phyloP scores from a whole-genome alignment of 2,797 vertebrate genomes.

The Xerus rutilus region DNA sequence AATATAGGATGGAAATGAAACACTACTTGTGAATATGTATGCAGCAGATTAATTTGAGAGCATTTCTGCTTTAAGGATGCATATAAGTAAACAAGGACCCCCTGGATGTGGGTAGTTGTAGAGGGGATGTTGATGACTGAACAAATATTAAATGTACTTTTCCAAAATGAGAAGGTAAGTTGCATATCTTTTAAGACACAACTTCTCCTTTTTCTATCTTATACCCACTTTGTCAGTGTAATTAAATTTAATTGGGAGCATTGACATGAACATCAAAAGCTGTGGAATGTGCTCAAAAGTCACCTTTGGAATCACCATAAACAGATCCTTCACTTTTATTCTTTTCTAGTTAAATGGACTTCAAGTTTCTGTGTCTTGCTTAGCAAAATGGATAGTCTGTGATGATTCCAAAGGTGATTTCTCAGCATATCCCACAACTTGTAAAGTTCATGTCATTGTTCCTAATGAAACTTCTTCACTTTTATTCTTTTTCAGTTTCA shows the following conservation, averaged over 20 bases:
- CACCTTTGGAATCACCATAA: neutral
- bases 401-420: neutral
- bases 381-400: neutral
- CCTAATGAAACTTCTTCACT: neutral
- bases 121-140: neutral
- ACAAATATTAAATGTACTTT: neutral
- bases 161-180: neutral
- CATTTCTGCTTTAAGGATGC: neutral
- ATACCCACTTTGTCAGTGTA: neutral
- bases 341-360: neutral
- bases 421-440: neutral
- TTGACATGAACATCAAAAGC: neutral
- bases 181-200: neutral
- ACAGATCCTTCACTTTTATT: neutral
- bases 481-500: neutral
- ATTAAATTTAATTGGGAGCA: conserved; percentile 33
- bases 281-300: neutral
- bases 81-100: neutral
- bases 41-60: neutral
- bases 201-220: neutral
- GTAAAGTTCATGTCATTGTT: neutral
- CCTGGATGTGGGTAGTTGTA: neutral
- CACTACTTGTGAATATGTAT: neutral
- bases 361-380: neutral
- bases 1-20: conserved; percentile 1